phyloP scores from a whole-genome alignment of 2,113 vertebrate species.

The Crotalus horridus region DNA sequence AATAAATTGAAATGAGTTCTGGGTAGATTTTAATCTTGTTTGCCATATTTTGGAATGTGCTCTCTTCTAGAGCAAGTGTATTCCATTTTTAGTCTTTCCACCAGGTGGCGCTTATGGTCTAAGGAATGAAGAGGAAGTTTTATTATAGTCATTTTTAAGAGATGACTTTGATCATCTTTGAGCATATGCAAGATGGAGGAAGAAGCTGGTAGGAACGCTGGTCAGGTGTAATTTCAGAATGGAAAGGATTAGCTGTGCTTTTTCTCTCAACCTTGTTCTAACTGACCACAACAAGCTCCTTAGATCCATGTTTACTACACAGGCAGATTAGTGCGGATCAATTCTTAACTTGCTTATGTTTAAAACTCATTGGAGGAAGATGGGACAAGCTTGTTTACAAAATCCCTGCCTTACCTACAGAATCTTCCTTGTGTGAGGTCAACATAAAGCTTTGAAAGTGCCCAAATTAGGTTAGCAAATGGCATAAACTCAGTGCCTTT shows the following conservation, averaged over 20 bases:
- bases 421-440: too few species aligned
- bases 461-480: not conserved
- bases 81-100: not conserved
- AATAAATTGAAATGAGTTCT: too few species aligned
- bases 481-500: not conserved
- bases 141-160: not conserved
- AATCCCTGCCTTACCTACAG: not conserved
- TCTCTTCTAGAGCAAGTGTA: too few species aligned
- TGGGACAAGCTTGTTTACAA: not conserved
- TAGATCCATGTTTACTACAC: conserved; percentile 21
- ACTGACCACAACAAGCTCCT: conserved; percentile 21
- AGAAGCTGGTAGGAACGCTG: not conserved
- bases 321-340: conserved; percentile 13
- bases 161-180: not conserved
- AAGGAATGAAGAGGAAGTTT: too few species aligned
- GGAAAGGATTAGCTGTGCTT: too few species aligned
- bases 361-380: conserved; percentile 3
- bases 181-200: too few species aligned
- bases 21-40: not conserved
- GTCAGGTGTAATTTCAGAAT: not conserved
- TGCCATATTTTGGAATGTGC: too few species aligned
- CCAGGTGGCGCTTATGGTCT: not conserved
- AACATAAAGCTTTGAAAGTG: not conserved
- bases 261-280: too few species aligned
- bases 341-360: not conserved